These are phyloP conservation scores for Pomatostomus ruficeps DNA, from an alignment of 2,113 vertebrate genomes.

Conservation along the genomic window DNA sequence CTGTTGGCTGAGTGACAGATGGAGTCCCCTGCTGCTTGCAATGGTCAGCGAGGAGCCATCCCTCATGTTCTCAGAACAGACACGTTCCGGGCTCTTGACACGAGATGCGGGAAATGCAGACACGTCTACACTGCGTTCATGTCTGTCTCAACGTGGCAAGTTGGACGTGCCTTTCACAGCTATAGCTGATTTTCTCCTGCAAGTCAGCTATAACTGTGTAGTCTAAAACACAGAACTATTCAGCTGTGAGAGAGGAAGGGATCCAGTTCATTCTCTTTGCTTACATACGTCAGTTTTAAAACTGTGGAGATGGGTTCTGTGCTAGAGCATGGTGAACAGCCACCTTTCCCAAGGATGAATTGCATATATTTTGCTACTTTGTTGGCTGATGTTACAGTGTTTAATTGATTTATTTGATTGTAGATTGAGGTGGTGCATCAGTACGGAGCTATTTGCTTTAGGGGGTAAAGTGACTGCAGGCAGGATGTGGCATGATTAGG, in stretches of 20 bases:
- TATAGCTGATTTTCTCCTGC: not conserved
- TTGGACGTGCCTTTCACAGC: not conserved
- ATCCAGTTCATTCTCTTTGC: not conserved
- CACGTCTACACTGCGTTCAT: rapidly evolving
- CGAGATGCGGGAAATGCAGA: not conserved
- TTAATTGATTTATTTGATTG: slow-evolving; percentile 6
- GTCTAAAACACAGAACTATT: not conserved
- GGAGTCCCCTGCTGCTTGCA: not conserved
- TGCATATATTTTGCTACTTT: not conserved
- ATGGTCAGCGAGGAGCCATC: not conserved
- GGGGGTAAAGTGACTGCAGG: not conserved
- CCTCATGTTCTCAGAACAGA: not conserved
- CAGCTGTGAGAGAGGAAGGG: not conserved
- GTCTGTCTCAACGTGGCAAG: not conserved
- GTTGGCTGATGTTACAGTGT: not conserved
- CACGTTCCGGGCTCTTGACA: not conserved
- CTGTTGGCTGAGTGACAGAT: not conserved
- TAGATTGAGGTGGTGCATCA: not conserved
- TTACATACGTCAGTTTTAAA: not conserved
- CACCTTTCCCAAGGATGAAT: not conserved
- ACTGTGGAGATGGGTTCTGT: not conserved
- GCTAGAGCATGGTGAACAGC: not conserved
- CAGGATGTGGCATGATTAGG: not conserved
- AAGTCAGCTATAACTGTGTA: not conserved
- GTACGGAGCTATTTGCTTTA: not conserved